phyloP scores from a whole-genome alignment of 1,140 invertebrate genomes.

The Bacillus rossius region DNA sequence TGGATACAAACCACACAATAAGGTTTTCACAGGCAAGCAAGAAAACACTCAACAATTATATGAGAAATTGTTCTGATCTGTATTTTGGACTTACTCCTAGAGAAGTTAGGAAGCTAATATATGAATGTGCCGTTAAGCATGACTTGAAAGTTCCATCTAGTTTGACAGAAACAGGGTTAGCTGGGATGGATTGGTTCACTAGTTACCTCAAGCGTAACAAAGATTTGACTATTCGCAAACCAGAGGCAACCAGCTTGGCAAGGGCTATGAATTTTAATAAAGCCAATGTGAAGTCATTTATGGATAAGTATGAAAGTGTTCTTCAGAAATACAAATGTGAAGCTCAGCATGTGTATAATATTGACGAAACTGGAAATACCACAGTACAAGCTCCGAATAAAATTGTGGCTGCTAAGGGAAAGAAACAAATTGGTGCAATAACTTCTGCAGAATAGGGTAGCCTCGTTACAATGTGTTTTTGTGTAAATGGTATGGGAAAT shows the following conservation, averaged over 20 bases:
- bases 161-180: constrained; percentile 21
- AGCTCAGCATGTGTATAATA: constrained; percentile 34
- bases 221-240: constrained; percentile 35
- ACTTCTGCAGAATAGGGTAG: constrained; percentile 34
- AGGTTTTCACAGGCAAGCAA: constrained; percentile 2
- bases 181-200: constrained; percentile 39
- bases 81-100: constrained; percentile 31
- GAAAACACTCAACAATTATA: constrained; percentile 12
- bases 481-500: constrained; percentile 26
- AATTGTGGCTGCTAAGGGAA: constrained; percentile 32
- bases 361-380: constrained; percentile 38
- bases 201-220: constrained; percentile 38
- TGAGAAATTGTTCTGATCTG: constrained; percentile 18
- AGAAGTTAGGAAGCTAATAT: constrained; percentile 22
- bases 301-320: constrained; percentile 25
- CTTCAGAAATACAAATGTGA: constrained; percentile 30
- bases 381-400: constrained; percentile 34
- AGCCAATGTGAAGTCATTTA: constrained; percentile 35
- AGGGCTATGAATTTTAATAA: constrained; percentile 41
- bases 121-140: constrained; percentile 16
- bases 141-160: constrained; percentile 8
- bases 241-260: constrained; percentile 38
- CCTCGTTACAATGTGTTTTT: constrained; percentile 38
- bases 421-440: constrained; percentile 34
- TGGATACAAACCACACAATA: not conserved